A percentile compares a stretch with the other conserved stretches of the same genome.
Conservation (phyloP, 2,797 vertebrate species). For the Sebastes itinus region DNA sequence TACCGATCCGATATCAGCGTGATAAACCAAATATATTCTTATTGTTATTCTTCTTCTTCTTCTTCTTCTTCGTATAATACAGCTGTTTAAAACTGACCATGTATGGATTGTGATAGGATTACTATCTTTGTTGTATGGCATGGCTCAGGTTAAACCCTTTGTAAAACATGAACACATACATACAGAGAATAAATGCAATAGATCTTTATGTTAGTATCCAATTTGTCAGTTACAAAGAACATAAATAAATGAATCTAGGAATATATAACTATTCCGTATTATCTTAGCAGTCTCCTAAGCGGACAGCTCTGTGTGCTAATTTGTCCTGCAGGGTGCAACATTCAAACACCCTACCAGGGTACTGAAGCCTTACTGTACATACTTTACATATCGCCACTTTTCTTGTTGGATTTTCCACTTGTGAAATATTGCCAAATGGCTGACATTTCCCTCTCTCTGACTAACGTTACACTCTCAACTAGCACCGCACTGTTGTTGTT, state of each 20-base stretch:
- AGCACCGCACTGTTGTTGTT: too few species aligned
- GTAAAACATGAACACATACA: too few species aligned
- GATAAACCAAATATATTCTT: not conserved
- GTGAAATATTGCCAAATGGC: too few species aligned
- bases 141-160: not conserved
- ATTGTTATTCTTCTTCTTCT: too few species aligned
- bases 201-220: not conserved
- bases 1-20: too few species aligned
- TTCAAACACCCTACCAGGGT: not conserved
- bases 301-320: too few species aligned
- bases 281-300: not conserved
- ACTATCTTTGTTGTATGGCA: not conserved
- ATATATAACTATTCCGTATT: not conserved
- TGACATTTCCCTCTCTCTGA: too few species aligned
- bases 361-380: not conserved
- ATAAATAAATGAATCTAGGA: not conserved
- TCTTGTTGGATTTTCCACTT: not conserved
- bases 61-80: not conserved
- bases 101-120: not conserved
- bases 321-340: too few species aligned
- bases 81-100: too few species aligned
- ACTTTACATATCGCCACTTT: not conserved
- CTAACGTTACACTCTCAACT: too few species aligned
- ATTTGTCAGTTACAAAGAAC: not conserved
- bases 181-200: too few species aligned